Percentiles rank a stretch among this genome's conserved stretches.
Conservation (phyloP, 2,113 vertebrate genomes). For the Lepus americanus region DNA sequence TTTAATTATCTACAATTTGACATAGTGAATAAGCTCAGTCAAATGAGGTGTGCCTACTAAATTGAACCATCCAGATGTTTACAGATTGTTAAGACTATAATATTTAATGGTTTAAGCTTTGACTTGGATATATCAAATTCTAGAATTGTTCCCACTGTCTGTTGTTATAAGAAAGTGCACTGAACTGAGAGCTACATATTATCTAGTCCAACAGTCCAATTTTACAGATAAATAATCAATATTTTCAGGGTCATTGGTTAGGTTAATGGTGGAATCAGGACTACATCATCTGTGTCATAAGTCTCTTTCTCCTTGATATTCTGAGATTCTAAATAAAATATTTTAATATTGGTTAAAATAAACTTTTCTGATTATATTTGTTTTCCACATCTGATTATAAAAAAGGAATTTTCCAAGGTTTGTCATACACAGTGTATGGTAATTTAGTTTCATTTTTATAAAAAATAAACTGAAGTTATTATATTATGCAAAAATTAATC, state of each 20-base stretch:
- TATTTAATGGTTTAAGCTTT: slow-evolving; percentile 1
- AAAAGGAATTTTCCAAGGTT: background rate
- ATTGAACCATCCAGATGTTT: background rate
- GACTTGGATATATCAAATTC: background rate
- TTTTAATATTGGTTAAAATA: background rate
- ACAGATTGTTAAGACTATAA: background rate
- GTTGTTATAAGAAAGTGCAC: background rate
- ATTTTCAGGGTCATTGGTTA: slow-evolving; percentile 59
- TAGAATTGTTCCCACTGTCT: background rate
- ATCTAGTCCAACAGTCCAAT: slow-evolving; percentile 34
- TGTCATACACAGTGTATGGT: background rate
- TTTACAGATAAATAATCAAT: slow-evolving; percentile 66
- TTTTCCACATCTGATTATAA: background rate
- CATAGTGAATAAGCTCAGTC: background rate
- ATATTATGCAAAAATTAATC: slow-evolving; percentile 25
- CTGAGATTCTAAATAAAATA: slow-evolving; percentile 13
- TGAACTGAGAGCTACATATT: slow-evolving; percentile 7
- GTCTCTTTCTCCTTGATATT: background rate
- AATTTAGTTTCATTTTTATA: slow-evolving; percentile 25
- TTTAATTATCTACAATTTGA: slow-evolving; percentile 46
- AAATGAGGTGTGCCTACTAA: slow-evolving; percentile 1
- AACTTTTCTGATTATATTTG: background rate
- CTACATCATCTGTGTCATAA: background rate
- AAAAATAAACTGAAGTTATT: background rate
- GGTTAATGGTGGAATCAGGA: slow-evolving; percentile 48